A percentile compares a stretch with the other conserved stretches of the same genome.
Evolutionary conservation across 2,888 invertebrate species (phyloP).

Genomic region (Candidula unifasciata): DNA sequence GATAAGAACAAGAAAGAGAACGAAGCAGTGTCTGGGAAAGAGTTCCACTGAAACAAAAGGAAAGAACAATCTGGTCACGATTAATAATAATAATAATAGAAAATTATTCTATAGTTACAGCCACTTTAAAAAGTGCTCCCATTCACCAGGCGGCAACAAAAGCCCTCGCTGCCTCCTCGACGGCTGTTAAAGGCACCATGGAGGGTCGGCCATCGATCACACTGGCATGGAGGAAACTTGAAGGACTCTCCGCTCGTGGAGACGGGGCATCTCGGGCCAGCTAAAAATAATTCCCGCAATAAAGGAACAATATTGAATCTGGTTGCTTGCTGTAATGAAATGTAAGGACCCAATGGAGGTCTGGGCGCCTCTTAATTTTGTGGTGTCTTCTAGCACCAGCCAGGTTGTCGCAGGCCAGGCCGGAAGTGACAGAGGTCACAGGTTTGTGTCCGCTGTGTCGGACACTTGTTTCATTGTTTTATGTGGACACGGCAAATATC

Average conservation of each 20-base stretch:
- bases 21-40: too few species aligned
- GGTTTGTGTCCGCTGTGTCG: too few species aligned
- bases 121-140: background rate
- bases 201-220: background rate
- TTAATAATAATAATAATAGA: too few species aligned
- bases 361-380: background rate
- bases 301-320: background rate
- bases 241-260: background rate
- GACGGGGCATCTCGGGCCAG: background rate
- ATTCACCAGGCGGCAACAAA: background rate
- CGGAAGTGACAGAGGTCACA: too few species aligned
- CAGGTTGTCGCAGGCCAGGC: background rate
- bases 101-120: too few species aligned
- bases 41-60: too few species aligned
- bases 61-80: too few species aligned
- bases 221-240: background rate
- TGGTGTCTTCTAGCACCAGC: background rate
- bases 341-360: background rate
- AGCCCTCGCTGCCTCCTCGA: background rate
- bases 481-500: too few species aligned
- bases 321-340: background rate
- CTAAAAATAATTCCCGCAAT: constrained; percentile 14
- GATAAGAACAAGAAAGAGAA: too few species aligned
- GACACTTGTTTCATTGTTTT: too few species aligned
- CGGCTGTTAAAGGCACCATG: background rate